These are phyloP conservation scores for Nipponia nippon DNA, from an alignment of 2,113 vertebrate genomes.

Conservation along the genomic window DNA sequence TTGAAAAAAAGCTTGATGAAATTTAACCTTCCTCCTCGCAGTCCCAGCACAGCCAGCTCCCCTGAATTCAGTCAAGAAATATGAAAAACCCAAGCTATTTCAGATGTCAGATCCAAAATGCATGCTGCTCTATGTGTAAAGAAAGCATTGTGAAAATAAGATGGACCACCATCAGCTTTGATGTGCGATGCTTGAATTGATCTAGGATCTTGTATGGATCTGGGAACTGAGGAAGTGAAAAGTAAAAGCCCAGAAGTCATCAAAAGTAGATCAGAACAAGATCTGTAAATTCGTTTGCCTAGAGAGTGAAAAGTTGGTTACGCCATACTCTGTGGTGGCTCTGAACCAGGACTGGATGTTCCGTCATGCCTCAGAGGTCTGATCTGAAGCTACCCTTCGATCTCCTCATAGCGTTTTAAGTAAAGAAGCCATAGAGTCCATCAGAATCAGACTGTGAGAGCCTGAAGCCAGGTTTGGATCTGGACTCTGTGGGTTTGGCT, in stretches of 20 bases:
- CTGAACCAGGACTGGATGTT: background rate
- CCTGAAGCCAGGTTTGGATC: background rate
- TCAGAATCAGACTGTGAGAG: background rate
- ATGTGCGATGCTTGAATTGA: background rate
- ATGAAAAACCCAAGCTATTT: background rate
- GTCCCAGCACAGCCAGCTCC: background rate
- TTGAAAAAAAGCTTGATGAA: background rate
- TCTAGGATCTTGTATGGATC: background rate
- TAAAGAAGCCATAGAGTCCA: background rate
- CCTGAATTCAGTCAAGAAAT: background rate
- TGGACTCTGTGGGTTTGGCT: conserved; percentile 37
- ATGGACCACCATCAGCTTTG: background rate
- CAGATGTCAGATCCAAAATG: background rate
- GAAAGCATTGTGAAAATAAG: background rate
- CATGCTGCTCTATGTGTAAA: background rate
- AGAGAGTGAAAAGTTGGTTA: background rate
- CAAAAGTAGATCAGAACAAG: background rate
- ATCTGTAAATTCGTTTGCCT: background rate
- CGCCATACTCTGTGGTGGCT: rapidly evolving
- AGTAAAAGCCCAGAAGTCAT: background rate
- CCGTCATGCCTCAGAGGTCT: background rate
- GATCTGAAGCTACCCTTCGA: background rate
- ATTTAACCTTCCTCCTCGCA: background rate
- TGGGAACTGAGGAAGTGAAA: background rate
- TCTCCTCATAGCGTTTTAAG: background rate